Evolutionary conservation across 2,797 vertebrate genomes (phyloP).

Genomic region (Cirrhinus mrigala): DNA sequence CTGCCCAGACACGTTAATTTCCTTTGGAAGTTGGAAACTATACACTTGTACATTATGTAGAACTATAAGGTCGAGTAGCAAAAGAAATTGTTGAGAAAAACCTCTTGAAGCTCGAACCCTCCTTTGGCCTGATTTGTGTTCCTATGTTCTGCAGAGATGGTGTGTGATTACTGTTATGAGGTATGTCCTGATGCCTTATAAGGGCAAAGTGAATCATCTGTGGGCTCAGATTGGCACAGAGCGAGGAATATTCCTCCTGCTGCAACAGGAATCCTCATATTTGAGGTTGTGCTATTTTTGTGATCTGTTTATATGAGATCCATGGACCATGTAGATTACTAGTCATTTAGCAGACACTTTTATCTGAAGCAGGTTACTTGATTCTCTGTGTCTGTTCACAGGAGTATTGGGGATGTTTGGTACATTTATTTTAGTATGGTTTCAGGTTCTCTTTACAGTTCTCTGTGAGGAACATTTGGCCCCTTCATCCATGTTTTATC

Average conservation of each 20-base stretch:
- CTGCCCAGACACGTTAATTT: slow-evolving; percentile 59
- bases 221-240: slow-evolving; percentile 70
- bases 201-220: slow-evolving; percentile 67
- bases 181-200: slow-evolving; percentile 68
- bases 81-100: slow-evolving; percentile 30
- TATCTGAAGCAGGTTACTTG: slow-evolving; percentile 3
- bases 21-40: slow-evolving; percentile 45
- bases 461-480: slow-evolving; percentile 57
- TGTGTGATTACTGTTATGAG: slow-evolving; percentile 60
- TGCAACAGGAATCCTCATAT: slow-evolving; percentile 59
- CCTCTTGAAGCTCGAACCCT: slow-evolving; percentile 45
- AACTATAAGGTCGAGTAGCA: slow-evolving; percentile 11
- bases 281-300: slow-evolving; percentile 53
- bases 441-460: slow-evolving; percentile 35
- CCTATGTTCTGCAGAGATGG: slow-evolving; percentile 54
- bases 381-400: slow-evolving; percentile 44
- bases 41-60: not conserved
- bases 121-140: slow-evolving; percentile 62
- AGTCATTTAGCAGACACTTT: slow-evolving; percentile 21
- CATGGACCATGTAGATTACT: slow-evolving; percentile 4
- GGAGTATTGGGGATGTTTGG: slow-evolving; percentile 47
- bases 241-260: slow-evolving; percentile 68
- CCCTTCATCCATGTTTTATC: slow-evolving; percentile 74
- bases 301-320: slow-evolving; percentile 35
- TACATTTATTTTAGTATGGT: not conserved